A percentile compares a stretch with the other conserved stretches of the same genome.
phyloP scores from a whole-genome alignment of 1,140 invertebrate genomes.

The Myzus persicae region DNA sequence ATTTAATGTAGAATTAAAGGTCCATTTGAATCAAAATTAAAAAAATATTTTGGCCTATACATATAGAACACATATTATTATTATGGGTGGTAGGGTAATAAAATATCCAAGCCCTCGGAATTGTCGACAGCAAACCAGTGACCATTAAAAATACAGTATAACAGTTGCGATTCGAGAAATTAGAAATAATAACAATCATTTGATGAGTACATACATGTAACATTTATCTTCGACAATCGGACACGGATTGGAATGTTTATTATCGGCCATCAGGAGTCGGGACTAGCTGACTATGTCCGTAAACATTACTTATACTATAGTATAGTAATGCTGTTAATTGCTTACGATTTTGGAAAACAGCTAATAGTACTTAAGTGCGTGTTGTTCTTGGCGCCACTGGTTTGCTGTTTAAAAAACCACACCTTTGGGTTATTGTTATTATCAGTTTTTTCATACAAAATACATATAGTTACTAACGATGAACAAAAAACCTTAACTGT shows the following conservation, averaged over 20 bases:
- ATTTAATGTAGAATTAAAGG: not conserved
- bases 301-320: not conserved
- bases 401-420: not conserved
- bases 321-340: not conserved
- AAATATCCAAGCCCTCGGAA: not conserved
- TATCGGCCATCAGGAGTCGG: not conserved
- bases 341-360: not conserved
- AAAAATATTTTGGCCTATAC: not conserved
- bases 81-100: not conserved
- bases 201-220: not conserved
- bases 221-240: not conserved
- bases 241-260: not conserved
- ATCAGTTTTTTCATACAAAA: not conserved
- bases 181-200: not conserved
- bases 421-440: not conserved
- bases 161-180: not conserved
- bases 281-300: not conserved
- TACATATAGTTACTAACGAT: not conserved
- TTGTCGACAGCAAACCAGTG: not conserved
- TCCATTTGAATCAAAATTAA: not conserved
- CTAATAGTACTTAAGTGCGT: not conserved
- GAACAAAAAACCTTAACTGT: not conserved
- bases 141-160: not conserved
- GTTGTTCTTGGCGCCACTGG: not conserved
- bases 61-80: not conserved